Evolutionary conservation across 2,113 vertebrate species (phyloP).

Genomic region (Anhinga rufa): DNA sequence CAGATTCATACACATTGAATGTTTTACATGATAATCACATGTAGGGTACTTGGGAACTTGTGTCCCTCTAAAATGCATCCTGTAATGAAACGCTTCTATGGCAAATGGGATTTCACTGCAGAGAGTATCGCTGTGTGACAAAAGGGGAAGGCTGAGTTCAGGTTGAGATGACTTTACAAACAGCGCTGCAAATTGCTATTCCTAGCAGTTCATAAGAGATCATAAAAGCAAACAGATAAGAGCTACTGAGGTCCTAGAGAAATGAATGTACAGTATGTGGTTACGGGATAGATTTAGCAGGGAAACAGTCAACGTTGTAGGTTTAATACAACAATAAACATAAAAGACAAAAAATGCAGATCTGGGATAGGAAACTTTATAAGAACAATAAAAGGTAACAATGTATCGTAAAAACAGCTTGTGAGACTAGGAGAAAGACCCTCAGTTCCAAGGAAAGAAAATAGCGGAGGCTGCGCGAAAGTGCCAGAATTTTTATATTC

Average conservation of each 20-base stretch:
- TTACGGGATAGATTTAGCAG: constrained; percentile 62
- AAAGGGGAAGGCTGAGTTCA: constrained; percentile 29
- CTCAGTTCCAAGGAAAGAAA: neutral
- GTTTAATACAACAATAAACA: constrained; percentile 51
- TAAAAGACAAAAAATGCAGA: constrained; percentile 57
- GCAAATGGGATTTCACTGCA: constrained; percentile 42
- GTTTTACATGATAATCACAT: constrained; percentile 21
- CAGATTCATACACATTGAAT: constrained; percentile 19
- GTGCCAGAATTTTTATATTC: neutral
- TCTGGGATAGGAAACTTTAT: constrained; percentile 54
- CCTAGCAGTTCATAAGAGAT: constrained; percentile 66
- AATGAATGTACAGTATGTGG: constrained; percentile 61
- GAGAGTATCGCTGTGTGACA: neutral
- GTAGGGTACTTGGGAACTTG: neutral
- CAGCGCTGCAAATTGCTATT: constrained; percentile 66
- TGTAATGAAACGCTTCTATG: constrained; percentile 39
- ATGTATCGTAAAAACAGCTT: neutral
- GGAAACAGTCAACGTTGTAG: neutral
- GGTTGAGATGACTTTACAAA: constrained; percentile 63
- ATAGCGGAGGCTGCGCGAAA: neutral
- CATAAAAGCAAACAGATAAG: constrained; percentile 68
- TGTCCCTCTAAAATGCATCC: constrained; percentile 33
- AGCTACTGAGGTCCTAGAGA: constrained; percentile 61
- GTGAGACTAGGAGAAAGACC: neutral
- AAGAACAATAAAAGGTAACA: constrained; percentile 32